Evolutionary conservation across 2,113 vertebrate species (phyloP), one percentile per base, ranked within the genome.

Genomic region (Ahaetulla prasina): DNA sequence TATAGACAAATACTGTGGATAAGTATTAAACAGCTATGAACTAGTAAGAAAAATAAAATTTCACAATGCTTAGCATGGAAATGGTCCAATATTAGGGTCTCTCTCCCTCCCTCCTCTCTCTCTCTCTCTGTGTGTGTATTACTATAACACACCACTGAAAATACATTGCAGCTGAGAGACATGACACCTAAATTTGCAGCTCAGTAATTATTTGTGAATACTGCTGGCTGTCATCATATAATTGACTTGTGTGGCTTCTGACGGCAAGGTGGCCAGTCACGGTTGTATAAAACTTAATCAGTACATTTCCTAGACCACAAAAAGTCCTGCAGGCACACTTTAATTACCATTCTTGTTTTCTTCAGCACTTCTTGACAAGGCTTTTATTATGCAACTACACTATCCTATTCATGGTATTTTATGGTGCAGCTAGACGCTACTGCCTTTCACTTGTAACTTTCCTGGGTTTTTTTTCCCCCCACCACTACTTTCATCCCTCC

Each of bases 191-290:
- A 86, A 94, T 94, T 93, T 94, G 94, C 52, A 96, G 93, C 85
- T 89, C 90, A 91, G 10, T 96, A 96, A 97, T 97, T 96, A 96
- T 93, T 95, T 93, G 90, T 96, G 94, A 95, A 95, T 93, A 93
- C 94, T 89, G 90, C 96, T 95, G 95, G 85, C 89, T 96, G 88
- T 92, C 94, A 94, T 97, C 92, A 80, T 92, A 85, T 95, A 96
- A 97, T 97, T 96, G 97, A 94, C 92, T 94, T 95, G 43, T 60
- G 94, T 94, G 88, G n/a, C 39, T 95, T 22, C 93, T 87, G 91
- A 87, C 35, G 85, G 45, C 43, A 60, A 22, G 18, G 54, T 91
- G 93, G 89, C 94, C 85, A 49, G 52, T 87, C 50, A 35, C 88
- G 22, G 12, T 68, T 89, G 63, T 49, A 94, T 93, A 93, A 94